Conservation (phyloP, 2,113 vertebrate genomes). For the Sinocyclocheilus anshuiensis region DNA sequence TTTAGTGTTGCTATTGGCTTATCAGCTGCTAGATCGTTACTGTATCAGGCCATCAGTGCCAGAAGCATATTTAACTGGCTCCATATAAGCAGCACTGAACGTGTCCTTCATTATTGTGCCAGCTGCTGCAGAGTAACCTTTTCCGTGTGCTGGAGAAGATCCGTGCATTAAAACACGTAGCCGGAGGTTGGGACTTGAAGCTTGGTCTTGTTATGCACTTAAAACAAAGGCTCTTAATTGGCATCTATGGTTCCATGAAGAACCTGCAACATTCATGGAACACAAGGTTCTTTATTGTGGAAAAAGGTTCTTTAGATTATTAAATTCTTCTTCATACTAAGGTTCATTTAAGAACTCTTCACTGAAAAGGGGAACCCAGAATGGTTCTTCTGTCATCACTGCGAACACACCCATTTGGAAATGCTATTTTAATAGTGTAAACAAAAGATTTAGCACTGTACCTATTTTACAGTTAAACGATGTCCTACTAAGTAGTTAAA, state of each 20-base stretch:
- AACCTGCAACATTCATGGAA: background rate
- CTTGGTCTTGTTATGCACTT: background rate
- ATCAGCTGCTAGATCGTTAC: conserved; percentile 7
- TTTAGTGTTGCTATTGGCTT: conserved; percentile 48
- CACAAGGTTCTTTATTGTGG: no score
- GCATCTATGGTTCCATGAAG: background rate
- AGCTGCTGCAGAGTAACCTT: conserved; percentile 11
- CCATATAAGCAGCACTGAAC: conserved; percentile 30
- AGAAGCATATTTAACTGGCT: conserved; percentile 49
- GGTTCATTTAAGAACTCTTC: no score
- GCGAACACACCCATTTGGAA: no score
- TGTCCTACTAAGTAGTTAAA: background rate
- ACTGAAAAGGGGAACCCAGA: no score
- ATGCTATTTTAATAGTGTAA: background rate
- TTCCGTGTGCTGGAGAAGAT: conserved; percentile 6
- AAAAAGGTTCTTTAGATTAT: no score
- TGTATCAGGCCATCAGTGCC: conserved; percentile 47
- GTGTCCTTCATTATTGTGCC: conserved; percentile 44
- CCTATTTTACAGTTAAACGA: background rate
- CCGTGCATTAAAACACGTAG: conserved; percentile 29
- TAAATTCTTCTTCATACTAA: no score
- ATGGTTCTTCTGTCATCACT: no score
- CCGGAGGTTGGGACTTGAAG: background rate
- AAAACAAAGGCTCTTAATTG: background rate
- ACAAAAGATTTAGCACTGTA: background rate